phyloP scores from a whole-genome alignment of 2,888 invertebrate genomes.

The Buathra laborator region DNA sequence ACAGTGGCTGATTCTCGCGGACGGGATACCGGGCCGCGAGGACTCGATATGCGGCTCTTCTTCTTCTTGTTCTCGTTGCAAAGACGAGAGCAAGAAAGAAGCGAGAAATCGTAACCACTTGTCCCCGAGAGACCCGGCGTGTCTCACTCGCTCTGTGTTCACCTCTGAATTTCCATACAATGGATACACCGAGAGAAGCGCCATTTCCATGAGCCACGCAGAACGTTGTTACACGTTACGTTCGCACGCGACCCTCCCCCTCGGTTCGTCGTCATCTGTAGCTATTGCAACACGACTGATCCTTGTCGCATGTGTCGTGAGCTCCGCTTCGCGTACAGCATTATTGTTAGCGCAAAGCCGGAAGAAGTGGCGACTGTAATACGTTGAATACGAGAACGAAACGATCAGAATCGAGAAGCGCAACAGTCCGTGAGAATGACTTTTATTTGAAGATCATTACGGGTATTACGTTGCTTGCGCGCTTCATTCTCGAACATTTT shows the following conservation, averaged over 20 bases:
- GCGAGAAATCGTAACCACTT: conserved; percentile 40
- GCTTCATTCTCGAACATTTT: too few species aligned
- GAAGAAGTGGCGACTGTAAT: conserved; percentile 55
- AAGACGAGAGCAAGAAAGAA: conserved; percentile 21
- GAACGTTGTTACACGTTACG: conserved; percentile 63
- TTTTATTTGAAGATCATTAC: neutral
- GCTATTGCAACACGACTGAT: conserved; percentile 74
- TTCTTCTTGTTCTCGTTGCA: conserved; percentile 40
- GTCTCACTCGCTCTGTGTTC: conserved; percentile 70
- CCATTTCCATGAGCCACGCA: conserved; percentile 81
- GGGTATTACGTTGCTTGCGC: neutral
- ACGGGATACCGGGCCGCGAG: conserved; percentile 44
- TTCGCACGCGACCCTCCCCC: conserved; percentile 80
- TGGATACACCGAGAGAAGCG: conserved; percentile 75
- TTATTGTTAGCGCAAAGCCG: conserved; percentile 66
- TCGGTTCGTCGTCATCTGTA: conserved; percentile 12
- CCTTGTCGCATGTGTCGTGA: conserved; percentile 69
- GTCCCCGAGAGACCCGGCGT: conserved; percentile 46
- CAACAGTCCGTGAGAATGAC: neutral
- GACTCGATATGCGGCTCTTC: conserved; percentile 24
- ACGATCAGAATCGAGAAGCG: conserved; percentile 20
- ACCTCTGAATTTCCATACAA: conserved; percentile 83
- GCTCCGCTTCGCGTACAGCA: conserved; percentile 42
- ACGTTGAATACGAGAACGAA: conserved; percentile 49
- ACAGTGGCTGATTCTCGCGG: conserved; percentile 80